Evolutionary conservation across 1,140 invertebrate genomes (phyloP).

Genomic region (Homalodisca vitripennis): DNA sequence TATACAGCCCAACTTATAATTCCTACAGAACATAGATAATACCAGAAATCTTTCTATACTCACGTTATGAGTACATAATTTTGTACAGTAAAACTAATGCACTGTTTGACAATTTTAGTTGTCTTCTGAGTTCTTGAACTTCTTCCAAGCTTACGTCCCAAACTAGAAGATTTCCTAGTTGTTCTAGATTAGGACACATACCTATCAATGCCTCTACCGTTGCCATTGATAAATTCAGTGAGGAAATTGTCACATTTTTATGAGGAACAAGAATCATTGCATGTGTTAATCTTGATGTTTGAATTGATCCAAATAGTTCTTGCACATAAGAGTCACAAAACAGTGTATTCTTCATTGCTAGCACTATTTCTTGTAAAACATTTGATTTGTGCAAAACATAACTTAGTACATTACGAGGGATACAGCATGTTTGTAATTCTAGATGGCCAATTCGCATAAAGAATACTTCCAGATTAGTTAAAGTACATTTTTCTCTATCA

Average conservation of each 20-base stretch:
- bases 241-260: slow-evolving; percentile 17
- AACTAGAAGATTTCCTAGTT: slow-evolving; percentile 15
- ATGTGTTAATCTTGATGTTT: not conserved
- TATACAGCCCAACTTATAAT: too few relatives aligned
- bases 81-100: slow-evolving; percentile 17
- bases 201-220: slow-evolving; percentile 10
- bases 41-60: too few relatives aligned
- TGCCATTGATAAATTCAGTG: slow-evolving; percentile 13
- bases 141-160: slow-evolving; percentile 24
- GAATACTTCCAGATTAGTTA: slow-evolving; percentile 13
- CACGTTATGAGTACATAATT: slow-evolving; percentile 22
- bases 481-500: slow-evolving; percentile 1
- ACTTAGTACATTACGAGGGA: not conserved
- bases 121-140: slow-evolving; percentile 11
- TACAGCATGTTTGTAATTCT: not conserved
- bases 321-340: slow-evolving; percentile 6
- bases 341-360: slow-evolving; percentile 12
- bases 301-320: not conserved
- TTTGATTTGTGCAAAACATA: slow-evolving; percentile 10
- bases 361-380: not conserved
- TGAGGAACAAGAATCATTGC: slow-evolving; percentile 1
- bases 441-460: slow-evolving; percentile 12
- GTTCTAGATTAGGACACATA: slow-evolving; percentile 3
- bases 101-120: slow-evolving; percentile 9
- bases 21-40: too few relatives aligned